phyloP scores from a whole-genome alignment of 2,888 invertebrate species.

The Noctua comes region DNA sequence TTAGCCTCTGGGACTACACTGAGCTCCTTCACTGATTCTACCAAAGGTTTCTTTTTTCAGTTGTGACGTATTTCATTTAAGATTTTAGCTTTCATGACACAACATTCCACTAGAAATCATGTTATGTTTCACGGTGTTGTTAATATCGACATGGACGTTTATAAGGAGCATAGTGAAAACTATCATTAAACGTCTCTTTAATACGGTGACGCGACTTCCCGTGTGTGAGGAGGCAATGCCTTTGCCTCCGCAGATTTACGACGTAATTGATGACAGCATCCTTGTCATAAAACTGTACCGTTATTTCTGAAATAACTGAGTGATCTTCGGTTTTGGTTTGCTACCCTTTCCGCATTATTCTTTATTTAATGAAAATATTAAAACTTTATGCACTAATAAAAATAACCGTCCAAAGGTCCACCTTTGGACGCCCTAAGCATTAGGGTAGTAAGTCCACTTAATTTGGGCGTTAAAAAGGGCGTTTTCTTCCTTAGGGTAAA shows the following conservation, averaged over 20 bases:
- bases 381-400: not conserved
- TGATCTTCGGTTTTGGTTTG: not conserved
- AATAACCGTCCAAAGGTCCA: not conserved
- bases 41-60: not conserved
- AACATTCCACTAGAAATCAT: not conserved
- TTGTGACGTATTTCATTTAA: not conserved
- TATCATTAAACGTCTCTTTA: conserved; percentile 1
- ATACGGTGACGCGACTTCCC: conserved; percentile 5
- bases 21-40: not conserved
- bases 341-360: not conserved
- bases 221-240: conserved; percentile 4
- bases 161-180: not conserved
- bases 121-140: not conserved
- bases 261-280: conserved; percentile 24
- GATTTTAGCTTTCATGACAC: not conserved
- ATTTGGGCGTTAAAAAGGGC: too few species aligned
- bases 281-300: conserved; percentile 22
- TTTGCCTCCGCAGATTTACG: conserved; percentile 30
- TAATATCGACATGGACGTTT: conserved; percentile 8
- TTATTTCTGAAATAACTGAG: conserved; percentile 11
- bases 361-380: not conserved
- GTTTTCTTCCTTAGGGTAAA: not conserved
- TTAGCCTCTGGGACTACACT: not conserved
- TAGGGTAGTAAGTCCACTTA: too few species aligned
- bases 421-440: too few species aligned